A percentile compares a stretch with the other conserved stretches of the same genome.
These are phyloP conservation scores for Laothoe populi DNA, from an alignment of 2,888 invertebrate species.

Conservation along the genomic window DNA sequence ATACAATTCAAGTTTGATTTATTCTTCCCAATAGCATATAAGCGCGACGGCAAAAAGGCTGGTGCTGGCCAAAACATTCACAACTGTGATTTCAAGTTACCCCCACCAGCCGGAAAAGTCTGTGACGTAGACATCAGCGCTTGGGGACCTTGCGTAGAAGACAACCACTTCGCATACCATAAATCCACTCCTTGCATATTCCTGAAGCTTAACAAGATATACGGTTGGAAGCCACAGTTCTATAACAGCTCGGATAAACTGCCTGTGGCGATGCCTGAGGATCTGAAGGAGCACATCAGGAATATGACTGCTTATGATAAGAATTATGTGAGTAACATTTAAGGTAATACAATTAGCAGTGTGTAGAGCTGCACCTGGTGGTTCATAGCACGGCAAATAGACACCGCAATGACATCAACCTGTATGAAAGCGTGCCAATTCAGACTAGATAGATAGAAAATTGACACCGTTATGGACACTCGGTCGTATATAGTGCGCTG, in stretches of 20 bases:
- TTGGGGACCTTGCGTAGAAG: slow-evolving; percentile 92
- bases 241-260: slow-evolving; percentile 89
- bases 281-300: slow-evolving; percentile 88
- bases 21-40: slow-evolving; percentile 84
- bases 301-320: slow-evolving; percentile 78
- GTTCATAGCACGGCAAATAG: too few species aligned
- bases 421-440: too few species aligned
- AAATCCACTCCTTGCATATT: slow-evolving; percentile 97
- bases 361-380: too few species aligned
- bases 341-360: background rate
- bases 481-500: too few species aligned
- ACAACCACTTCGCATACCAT: slow-evolving; percentile 95
- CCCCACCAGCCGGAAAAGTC: slow-evolving; percentile 89
- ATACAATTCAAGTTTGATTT: too few species aligned
- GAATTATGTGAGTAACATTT: slow-evolving; percentile 65
- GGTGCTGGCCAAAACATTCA: slow-evolving; percentile 90
- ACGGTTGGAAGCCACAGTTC: slow-evolving; percentile 93
- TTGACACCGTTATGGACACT: too few species aligned
- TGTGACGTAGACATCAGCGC: slow-evolving; percentile 94
- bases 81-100: slow-evolving; percentile 90
- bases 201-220: slow-evolving; percentile 98
- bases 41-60: slow-evolving; percentile 88
- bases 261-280: slow-evolving; percentile 90
- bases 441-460: too few species aligned
- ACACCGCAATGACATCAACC: too few species aligned